A percentile compares a stretch with the other conserved stretches of the same genome.
phyloP scores from a whole-genome alignment of 2,113 vertebrate species.

The Phycodurus eques region DNA sequence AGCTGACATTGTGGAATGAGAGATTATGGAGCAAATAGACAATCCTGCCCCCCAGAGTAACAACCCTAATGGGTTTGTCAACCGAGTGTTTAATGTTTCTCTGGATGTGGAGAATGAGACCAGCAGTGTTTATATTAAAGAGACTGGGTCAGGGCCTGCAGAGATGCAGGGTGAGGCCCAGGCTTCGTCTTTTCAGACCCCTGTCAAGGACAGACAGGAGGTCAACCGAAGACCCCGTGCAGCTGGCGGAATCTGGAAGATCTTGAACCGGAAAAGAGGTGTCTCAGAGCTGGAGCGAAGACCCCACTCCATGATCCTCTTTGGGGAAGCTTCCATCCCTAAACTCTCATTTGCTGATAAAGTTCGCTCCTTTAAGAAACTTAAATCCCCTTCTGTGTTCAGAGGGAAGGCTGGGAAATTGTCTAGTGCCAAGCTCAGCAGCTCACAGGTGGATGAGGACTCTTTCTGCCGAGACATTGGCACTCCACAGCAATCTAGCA shows the following conservation, averaged over 20 bases:
- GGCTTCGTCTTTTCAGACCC: conserved; percentile 48
- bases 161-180: conserved; percentile 56
- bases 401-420: conserved; percentile 67
- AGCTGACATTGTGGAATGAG: conserved; percentile 73
- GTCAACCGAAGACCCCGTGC: conserved; percentile 74
- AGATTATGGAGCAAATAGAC: conserved; percentile 79
- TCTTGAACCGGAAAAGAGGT: conserved; percentile 78
- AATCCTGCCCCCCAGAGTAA: conserved; percentile 57
- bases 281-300: conserved; percentile 71
- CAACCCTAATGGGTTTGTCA: conserved; percentile 81
- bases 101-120: conserved; percentile 68
- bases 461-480: conserved; percentile 65
- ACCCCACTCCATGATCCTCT: conserved; percentile 88
- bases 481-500: conserved; percentile 59
- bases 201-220: conserved; percentile 67
- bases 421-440: conserved; percentile 63
- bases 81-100: conserved; percentile 77
- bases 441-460: conserved; percentile 62
- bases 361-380: conserved; percentile 82
- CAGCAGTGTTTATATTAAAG: conserved; percentile 63
- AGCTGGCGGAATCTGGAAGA: conserved; percentile 83
- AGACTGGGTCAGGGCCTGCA: conserved; percentile 53
- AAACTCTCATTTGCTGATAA: conserved; percentile 85
- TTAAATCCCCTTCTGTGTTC: conserved; percentile 75
- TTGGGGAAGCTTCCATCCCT: conserved; percentile 76